Evolutionary conservation across 2,888 invertebrate genomes (phyloP), one percentile per base, ranked within the genome.

Genomic region (Pristionchus exspectatus): DNA sequence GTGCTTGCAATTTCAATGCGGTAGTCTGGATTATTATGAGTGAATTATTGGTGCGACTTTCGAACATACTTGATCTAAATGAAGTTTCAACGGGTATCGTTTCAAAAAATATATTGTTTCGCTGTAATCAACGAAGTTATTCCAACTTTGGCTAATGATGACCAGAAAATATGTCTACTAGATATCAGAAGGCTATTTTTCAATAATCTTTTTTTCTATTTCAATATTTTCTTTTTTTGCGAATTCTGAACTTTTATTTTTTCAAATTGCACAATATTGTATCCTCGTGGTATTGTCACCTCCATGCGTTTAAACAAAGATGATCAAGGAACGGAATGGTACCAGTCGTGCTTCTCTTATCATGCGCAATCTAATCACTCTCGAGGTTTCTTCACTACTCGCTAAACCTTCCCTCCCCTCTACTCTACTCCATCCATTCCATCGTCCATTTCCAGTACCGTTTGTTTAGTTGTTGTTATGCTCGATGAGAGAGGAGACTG

Each of bases 391-490:
- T 33, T 72, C 72, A 33, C 72, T 72, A n/a, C 72, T 72, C 72
- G 18, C 66, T n/a, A 66, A 66, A n/a, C 16, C 72, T 33, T 33
- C 16, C 30, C 30, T 30, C 33, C 18, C 9, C 72, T 72, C 38
- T 38, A 38, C 72, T 14, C 14, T 72, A 30, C 72, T 72, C 72
- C 12, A 10, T 33, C 16, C 72, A 33, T 33, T 72, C 72, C 12
- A 12, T 30, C 33, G 72, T 72, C 72, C 72, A 72, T 72, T 72
- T 72, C 72, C 33, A 72, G 72, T 72, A 66, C 66, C 72, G 72
- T 72, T 72, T 72, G 72, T 72, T 72, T 72, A 72, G 72, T 72
- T 72, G 72, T 72, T 72, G 72, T 72, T 72, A 72, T 72, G 66
- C 66, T 7, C 72, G 72, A 72, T 18, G 66, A 66, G 66, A 66